A percentile compares a stretch with the other conserved stretches of the same genome.
phyloP scores from a whole-genome alignment of 2,113 vertebrate genomes.

The Oxyura jamaicensis region DNA sequence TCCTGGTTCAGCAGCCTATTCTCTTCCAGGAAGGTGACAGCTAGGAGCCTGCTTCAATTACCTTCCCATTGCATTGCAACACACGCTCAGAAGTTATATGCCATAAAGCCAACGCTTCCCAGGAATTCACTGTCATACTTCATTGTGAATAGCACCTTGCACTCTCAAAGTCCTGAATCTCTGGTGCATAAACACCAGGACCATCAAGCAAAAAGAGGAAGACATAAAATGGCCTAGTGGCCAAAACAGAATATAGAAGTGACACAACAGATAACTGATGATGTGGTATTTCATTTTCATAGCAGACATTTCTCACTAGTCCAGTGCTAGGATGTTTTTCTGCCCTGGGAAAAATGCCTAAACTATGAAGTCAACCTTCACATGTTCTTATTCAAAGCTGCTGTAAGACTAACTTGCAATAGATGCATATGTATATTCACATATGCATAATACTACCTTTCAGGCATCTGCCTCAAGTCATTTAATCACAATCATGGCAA shows the following conservation, averaged over 20 bases:
- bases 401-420: fast-evolving
- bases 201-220: background rate
- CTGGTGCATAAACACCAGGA: background rate
- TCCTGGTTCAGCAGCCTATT: background rate
- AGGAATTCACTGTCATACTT: background rate
- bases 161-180: background rate
- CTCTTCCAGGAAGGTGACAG: background rate
- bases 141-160: background rate
- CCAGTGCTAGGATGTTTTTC: background rate
- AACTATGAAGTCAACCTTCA: background rate
- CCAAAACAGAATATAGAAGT: background rate
- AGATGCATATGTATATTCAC: background rate
- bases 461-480: background rate
- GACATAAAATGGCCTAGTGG: background rate
- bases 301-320: background rate
- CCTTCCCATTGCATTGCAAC: background rate
- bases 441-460: background rate
- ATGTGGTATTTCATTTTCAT: background rate
- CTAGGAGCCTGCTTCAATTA: background rate
- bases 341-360: background rate
- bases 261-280: background rate
- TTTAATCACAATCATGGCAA: background rate
- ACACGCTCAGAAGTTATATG: background rate
- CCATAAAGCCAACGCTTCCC: background rate
- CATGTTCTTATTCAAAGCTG: background rate